Percentiles rank a stretch among this genome's conserved stretches.
These are phyloP conservation scores for Chionis minor DNA, from an alignment of 2,113 vertebrate genomes.

Conservation along the genomic window DNA sequence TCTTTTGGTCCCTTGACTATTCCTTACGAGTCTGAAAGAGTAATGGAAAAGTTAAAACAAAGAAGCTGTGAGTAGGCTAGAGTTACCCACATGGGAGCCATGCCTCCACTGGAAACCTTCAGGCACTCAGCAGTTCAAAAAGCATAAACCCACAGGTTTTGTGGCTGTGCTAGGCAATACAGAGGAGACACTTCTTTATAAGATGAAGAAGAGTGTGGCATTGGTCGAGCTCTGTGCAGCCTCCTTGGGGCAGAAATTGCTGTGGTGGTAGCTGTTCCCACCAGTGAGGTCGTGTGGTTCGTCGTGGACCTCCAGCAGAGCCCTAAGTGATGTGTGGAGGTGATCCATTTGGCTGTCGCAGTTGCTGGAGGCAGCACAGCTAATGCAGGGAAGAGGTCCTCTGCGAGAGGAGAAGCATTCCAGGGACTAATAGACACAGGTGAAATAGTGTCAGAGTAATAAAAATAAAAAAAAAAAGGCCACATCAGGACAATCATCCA, in stretches of 20 bases:
- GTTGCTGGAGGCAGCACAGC: neutral
- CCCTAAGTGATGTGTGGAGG: accelerated
- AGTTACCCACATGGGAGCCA: neutral
- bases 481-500: neutral
- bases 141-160: neutral
- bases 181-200: neutral
- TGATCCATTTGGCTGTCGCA: accelerated
- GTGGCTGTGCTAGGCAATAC: neutral
- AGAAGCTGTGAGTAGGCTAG: neutral
- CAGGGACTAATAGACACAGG: neutral
- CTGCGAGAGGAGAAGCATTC: neutral
- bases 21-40: neutral
- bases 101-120: neutral
- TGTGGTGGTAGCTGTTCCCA: accelerated
- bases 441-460: neutral
- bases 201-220: neutral
- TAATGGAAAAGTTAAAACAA: neutral
- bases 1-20: neutral
- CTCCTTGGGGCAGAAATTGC: neutral
- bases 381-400: neutral
- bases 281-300: accelerated
- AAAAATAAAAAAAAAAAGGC: neutral
- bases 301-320: neutral
- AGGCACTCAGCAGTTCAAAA: neutral
- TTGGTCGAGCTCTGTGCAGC: neutral